phyloP scores from a whole-genome alignment of 2,113 vertebrate species.

The Chamaetylas fuelleborni region DNA sequence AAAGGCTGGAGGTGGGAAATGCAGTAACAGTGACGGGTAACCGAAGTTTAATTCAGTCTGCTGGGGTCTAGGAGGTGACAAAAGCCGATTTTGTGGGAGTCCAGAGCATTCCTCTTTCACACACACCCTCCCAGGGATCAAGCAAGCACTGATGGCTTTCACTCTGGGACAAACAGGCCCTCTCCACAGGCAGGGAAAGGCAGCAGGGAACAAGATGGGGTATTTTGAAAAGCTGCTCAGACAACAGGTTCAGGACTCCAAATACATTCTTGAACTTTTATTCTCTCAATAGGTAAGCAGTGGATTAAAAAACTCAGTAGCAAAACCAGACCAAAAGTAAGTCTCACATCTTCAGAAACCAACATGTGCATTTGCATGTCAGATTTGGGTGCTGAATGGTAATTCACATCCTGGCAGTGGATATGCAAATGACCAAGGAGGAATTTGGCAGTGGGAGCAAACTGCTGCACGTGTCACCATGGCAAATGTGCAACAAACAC shows the following conservation, averaged over 20 bases:
- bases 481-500: neutral
- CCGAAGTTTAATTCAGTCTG: neutral
- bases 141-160: fast-evolving
- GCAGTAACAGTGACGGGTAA: fast-evolving
- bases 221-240: neutral
- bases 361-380: neutral
- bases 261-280: constrained; percentile 33
- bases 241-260: neutral
- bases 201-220: too few species aligned
- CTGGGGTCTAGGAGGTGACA: neutral
- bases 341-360: neutral
- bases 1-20: neutral
- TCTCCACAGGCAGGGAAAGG: neutral
- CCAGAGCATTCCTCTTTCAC: too few species aligned
- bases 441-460: neutral
- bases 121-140: neutral
- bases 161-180: neutral
- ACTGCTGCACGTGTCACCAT: neutral
- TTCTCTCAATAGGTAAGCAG: neutral
- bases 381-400: neutral
- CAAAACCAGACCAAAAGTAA: constrained; percentile 12
- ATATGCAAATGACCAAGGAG: neutral
- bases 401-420: neutral
- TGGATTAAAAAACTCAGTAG: constrained; percentile 6
- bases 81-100: too few species aligned